These are phyloP conservation scores for Rhynchonycteris naso DNA, from an alignment of 2,797 vertebrate genomes.

Conservation along the genomic window DNA sequence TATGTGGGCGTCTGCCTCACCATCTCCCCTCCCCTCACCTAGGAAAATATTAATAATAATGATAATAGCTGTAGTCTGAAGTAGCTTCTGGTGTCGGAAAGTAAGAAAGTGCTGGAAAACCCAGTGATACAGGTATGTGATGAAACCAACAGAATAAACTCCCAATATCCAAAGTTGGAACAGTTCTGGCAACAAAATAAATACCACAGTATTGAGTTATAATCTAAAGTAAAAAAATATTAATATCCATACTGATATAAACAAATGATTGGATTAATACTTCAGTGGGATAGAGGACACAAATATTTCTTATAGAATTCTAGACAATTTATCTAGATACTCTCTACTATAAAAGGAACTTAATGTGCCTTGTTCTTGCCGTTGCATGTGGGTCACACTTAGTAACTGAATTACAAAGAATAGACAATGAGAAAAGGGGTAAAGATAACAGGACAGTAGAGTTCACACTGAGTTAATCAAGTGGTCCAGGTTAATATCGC, in stretches of 20 bases:
- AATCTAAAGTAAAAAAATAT: not conserved
- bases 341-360: not conserved
- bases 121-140: not conserved
- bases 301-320: not conserved
- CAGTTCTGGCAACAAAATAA: slow-evolving; percentile 4
- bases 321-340: not conserved
- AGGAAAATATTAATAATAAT: too few relatives aligned
- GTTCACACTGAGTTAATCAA: not conserved
- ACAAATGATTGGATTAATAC: not conserved
- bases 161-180: not conserved
- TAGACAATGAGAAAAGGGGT: not conserved
- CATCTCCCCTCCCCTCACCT: too few relatives aligned
- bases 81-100: not conserved
- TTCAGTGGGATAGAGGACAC: not conserved
- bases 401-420: not conserved
- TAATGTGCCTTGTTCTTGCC: not conserved
- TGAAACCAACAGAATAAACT: not conserved
- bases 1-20: too few relatives aligned
- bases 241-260: not conserved
- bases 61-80: not conserved
- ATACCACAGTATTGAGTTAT: not conserved
- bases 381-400: not conserved
- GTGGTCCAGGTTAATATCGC: not conserved
- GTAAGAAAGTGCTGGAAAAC: not conserved
- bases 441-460: not conserved